Evolutionary conservation across 2,113 vertebrate species (phyloP), one percentile per base, ranked within the genome.

Genomic region (Picathartes gymnocephalus): DNA sequence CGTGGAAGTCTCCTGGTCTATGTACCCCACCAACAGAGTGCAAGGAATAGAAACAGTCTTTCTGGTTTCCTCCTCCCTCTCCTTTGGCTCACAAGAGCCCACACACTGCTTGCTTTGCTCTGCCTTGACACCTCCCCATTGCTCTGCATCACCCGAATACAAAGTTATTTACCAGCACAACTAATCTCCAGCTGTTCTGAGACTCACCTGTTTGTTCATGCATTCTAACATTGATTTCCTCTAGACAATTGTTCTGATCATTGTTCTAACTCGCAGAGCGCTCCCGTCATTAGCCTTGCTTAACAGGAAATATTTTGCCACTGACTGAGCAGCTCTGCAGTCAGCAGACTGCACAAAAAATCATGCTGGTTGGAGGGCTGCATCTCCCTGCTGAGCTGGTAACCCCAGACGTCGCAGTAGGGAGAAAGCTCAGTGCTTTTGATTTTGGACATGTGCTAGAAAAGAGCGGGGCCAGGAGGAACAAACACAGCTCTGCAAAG

Each of bases 201-300:
- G 88, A 12, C 77, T 96, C 90, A 96, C 89, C 96, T 97, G 91
- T 93, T 95, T 95, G 92, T 89, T 96, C 96, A 92, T 93, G 92
- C 95, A 95, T 96, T 95, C 79, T 94, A 94, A 89, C 92, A 92
- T 78, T 83, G 92, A 96, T 97, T 97, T 97, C 92, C 92, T 79
- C 94, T 85, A 91, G 93, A 96, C 96, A 92, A 93, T 94, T 88
- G 94, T 90, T 96, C 90, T 94, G 94, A 96, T 95, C 92, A 83
- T 82, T 60, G 84, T 96, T 96, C 94, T 93, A 93, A 88, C 92
- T 90, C 9, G 5, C 86, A 88, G 79, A 96, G 84, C 91, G 90
- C 79, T 95, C 91, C 64, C 5, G 5, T 96, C 89, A 90, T 91
- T 92, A 95, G 86, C 89, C 48, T 87, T 95, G 92, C 95, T 93